These are phyloP conservation scores for Netelia fuscicornis DNA, from an alignment of 2,888 invertebrate species.

Conservation along the genomic window DNA sequence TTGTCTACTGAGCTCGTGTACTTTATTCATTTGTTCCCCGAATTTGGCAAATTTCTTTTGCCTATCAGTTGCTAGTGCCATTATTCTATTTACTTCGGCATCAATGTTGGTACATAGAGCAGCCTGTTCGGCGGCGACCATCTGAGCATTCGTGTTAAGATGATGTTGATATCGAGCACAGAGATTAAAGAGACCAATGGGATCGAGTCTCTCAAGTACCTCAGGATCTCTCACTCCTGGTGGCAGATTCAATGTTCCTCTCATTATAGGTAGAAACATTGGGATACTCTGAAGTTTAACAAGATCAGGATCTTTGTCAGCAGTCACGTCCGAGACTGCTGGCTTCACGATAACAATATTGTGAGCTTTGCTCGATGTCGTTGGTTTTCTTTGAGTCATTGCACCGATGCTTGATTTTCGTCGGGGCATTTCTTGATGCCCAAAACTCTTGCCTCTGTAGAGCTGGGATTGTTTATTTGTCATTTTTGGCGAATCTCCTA, in stretches of 20 bases:
- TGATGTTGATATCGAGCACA: conserved; percentile 94
- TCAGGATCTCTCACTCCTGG: conserved; percentile 93
- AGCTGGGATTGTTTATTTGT: conserved; percentile 87
- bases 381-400: conserved; percentile 74
- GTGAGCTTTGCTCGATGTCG: conserved; percentile 85
- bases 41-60: conserved; percentile 94
- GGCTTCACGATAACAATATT: conserved; percentile 93
- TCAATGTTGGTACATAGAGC: conserved; percentile 91
- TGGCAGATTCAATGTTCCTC: conserved; percentile 94
- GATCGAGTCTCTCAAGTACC: conserved; percentile 91
- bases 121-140: conserved; percentile 92
- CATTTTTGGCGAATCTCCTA: conserved; percentile 95
- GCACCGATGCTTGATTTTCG: conserved; percentile 77
- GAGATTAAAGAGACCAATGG: conserved; percentile 90
- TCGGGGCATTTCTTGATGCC: conserved; percentile 78
- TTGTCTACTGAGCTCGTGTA: conserved; percentile 93
- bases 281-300: conserved; percentile 92
- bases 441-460: conserved; percentile 80
- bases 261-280: conserved; percentile 96
- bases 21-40: conserved; percentile 93
- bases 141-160: conserved; percentile 92
- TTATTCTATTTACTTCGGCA: conserved; percentile 89
- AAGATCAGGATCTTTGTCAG: conserved; percentile 92
- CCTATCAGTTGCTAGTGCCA: conserved; percentile 90
- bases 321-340: conserved; percentile 87